A percentile compares a stretch with the other conserved stretches of the same genome.
phyloP scores from a whole-genome alignment of 2,113 vertebrate genomes.

The Riparia riparia region DNA sequence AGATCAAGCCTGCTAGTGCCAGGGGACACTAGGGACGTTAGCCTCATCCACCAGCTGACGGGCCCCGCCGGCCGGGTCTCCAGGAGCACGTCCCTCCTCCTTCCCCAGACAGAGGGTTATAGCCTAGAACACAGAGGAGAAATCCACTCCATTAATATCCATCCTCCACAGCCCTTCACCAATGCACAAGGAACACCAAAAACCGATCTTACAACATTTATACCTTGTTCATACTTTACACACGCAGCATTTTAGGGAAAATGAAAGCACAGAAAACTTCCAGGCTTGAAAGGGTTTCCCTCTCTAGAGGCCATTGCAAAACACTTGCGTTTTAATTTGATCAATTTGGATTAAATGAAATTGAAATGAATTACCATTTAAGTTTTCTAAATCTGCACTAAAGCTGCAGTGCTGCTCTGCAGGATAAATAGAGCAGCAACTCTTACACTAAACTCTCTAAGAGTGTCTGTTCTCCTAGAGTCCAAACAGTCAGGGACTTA shows the following conservation, averaged over 20 bases:
- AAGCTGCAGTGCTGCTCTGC: background rate
- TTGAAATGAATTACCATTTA: background rate
- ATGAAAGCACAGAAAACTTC: background rate
- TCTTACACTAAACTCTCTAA: background rate
- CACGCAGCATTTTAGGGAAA: background rate
- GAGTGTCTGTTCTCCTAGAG: background rate
- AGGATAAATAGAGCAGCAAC: background rate
- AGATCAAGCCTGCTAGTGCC: slow-evolving; percentile 48
- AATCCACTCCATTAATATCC: background rate
- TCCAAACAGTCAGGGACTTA: background rate
- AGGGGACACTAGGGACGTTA: slow-evolving; percentile 69
- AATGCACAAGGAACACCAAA: background rate
- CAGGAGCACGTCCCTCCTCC: slow-evolving; percentile 88
- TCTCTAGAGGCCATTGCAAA: background rate
- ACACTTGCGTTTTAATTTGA: background rate
- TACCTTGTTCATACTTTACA: background rate
- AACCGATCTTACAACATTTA: background rate
- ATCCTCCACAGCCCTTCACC: background rate
- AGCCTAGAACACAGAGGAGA: slow-evolving; percentile 78
- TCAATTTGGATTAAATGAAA: background rate
- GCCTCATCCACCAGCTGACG: slow-evolving; percentile 92
- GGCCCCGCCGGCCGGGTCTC: slow-evolving; percentile 91
- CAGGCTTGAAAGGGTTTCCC: background rate
- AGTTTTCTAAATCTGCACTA: background rate
- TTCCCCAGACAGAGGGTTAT: slow-evolving; percentile 89